A percentile compares a stretch with the other conserved stretches of the same genome.
Conservation (phyloP, 2,888 invertebrate species). For the Drosophila limbata region DNA sequence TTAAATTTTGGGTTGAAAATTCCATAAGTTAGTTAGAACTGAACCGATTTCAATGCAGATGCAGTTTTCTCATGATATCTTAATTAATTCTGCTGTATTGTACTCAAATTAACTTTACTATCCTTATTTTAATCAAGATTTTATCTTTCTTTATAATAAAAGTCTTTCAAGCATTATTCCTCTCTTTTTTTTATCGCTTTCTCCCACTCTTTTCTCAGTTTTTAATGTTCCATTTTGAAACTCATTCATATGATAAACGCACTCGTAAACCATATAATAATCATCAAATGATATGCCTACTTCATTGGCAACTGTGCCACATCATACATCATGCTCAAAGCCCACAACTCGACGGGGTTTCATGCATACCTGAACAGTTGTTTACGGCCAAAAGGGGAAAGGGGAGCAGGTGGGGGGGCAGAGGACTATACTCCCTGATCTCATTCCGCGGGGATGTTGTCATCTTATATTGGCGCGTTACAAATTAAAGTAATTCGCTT, state of each 20-base stretch:
- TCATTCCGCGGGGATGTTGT: conserved; percentile 13
- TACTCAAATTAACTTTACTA: too few species aligned
- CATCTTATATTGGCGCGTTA: conserved; percentile 42
- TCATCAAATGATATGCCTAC: conserved; percentile 63
- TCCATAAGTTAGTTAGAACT: too few species aligned
- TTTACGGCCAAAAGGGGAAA: conserved; percentile 18
- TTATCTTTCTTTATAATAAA: background rate
- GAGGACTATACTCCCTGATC: background rate
- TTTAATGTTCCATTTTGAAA: conserved; percentile 38
- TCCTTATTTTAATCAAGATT: background rate
- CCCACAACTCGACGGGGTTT: conserved; percentile 14
- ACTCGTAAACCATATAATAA: conserved; percentile 48
- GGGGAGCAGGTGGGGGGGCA: background rate
- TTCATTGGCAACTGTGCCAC: conserved; percentile 70
- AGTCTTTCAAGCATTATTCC: background rate
- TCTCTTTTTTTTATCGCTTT: too few species aligned
- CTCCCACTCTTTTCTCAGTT: background rate
- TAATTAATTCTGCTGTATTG: too few species aligned
- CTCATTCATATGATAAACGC: conserved; percentile 15
- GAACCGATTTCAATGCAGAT: too few species aligned
- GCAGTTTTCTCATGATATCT: too few species aligned
- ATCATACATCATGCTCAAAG: conserved; percentile 74
- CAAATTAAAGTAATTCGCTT: conserved; percentile 78
- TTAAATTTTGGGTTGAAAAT: too few species aligned
- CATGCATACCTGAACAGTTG: conserved; percentile 75